Evolutionary conservation across 2,113 vertebrate species (phyloP).

Genomic region (Clarias gariepinus): DNA sequence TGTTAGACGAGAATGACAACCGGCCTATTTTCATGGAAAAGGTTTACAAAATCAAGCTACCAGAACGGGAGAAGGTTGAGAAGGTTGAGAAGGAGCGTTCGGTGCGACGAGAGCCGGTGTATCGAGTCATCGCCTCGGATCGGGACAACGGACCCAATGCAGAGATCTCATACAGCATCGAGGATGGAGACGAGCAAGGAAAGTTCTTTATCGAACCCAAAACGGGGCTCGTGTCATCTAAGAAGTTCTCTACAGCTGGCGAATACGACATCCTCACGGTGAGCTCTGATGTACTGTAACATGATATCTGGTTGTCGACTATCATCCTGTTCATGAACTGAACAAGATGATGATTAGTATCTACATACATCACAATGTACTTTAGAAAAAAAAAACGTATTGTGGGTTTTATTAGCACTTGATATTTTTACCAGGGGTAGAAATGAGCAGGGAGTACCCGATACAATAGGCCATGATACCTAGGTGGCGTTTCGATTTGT

Average conservation of each 20-base stretch:
- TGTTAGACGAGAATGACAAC: constrained; percentile 97
- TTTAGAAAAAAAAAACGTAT: neutral
- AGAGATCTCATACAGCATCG: constrained; percentile 96
- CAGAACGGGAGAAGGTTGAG: constrained; percentile 82
- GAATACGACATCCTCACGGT: constrained; percentile 98
- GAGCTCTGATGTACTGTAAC: constrained; percentile 30
- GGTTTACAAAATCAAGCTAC: constrained; percentile 94
- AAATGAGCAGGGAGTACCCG: too few relatives aligned
- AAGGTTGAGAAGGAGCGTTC: constrained; percentile 80
- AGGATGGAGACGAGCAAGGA: constrained; percentile 90
- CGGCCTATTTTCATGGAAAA: constrained; percentile 93
- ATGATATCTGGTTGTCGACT: neutral
- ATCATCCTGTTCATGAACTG: neutral
- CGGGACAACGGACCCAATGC: constrained; percentile 90
- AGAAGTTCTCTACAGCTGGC: constrained; percentile 87
- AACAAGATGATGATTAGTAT: neutral
- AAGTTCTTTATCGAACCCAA: constrained; percentile 97
- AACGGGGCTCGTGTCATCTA: constrained; percentile 93
- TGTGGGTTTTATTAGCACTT: neutral
- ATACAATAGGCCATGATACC: too few relatives aligned
- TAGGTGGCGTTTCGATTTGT: too few relatives aligned
- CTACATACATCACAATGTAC: neutral
- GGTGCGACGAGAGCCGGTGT: constrained; percentile 83
- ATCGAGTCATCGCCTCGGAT: constrained; percentile 89
- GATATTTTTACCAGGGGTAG: too few relatives aligned